Base-by-base conservation (phyloP, 2,888 invertebrate species). In the Alloplasta piceator region DNA sequence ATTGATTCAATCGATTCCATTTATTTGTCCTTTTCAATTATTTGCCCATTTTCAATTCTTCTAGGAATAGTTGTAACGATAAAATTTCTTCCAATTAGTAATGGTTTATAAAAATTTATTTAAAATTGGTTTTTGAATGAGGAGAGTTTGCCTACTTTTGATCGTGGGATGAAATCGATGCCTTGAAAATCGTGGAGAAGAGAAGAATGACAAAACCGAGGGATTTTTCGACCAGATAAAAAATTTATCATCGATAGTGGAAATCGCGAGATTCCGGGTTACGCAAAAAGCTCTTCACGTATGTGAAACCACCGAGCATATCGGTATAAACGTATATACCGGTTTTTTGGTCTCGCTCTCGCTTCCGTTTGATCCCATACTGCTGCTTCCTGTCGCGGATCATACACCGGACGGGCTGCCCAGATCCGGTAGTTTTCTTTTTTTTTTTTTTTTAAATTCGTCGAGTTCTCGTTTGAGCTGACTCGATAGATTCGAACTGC, bases 341-440 rank as follows among this genome's bases (percentile, higher is more conserved):
- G 7, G 52, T 5, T 12, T 52, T 52, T 12, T 12, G 7, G 14
- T 52, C 52, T 52, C 52, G n/a, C 52, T 52, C 52, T 14, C 14
- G 56, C 64, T 64, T 64, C 64, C 73, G 73, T 64, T 64, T 64
- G 64, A 36, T 58, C 52, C 12, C 66, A 38, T 56, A 36, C 50
- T 66, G 36, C 66, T 66, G 46, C 52, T 66, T 66, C 52, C 66
- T 66, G 66, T 14, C 83, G 66, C 80, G 80, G 83, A 78, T 68
- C 68, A 74, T 72, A 86, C 75, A 88, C 88, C 88, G 88, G 86
- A 88, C 84, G 85, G 73, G 74, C 84, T 86, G 84, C 85, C 86
- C 85, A 86, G 83, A 88, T 87, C 87, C 86, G 85, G 84, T 79
- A 78, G 71, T 80, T 68, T 84, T 78, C 71, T 72, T 70, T 52